These are phyloP conservation scores for Phymorhynchus buccinoides DNA, from an alignment of 1,140 invertebrate species.

Conservation along the genomic window DNA sequence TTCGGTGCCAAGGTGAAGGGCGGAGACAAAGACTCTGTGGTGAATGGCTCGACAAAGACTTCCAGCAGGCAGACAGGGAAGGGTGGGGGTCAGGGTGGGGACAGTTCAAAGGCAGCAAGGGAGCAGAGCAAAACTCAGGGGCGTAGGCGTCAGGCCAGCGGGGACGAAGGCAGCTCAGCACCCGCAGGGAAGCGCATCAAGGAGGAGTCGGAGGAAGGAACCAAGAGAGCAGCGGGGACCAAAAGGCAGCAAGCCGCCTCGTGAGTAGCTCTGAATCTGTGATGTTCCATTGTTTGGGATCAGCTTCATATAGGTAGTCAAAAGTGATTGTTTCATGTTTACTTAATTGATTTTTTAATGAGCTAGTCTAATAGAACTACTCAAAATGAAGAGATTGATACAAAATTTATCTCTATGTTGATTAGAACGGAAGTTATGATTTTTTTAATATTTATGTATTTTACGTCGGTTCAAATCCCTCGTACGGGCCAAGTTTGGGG, in stretches of 20 bases:
- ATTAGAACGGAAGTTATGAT: too few species aligned
- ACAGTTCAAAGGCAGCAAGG: conserved; percentile 29
- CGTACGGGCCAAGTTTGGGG: too few species aligned
- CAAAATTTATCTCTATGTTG: too few species aligned
- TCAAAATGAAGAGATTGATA: too few species aligned
- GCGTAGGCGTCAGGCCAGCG: conserved; percentile 22
- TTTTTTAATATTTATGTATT: too few species aligned
- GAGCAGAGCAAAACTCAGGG: conserved; percentile 6
- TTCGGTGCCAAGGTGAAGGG: conserved; percentile 39
- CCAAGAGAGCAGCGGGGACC: conserved; percentile 18
- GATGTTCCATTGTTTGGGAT: not conserved
- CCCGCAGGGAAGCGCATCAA: not conserved
- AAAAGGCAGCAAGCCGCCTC: conserved; percentile 28
- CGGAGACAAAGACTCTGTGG: conserved; percentile 41
- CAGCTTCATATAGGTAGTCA: too few species aligned
- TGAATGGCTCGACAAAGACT: conserved; percentile 43
- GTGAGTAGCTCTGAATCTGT: not conserved
- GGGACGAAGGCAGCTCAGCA: conserved; percentile 3
- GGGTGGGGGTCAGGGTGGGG: conserved; percentile 17
- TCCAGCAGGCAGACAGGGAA: conserved; percentile 26
- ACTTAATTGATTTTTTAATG: too few species aligned
- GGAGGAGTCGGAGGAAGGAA: not conserved
- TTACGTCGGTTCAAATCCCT: too few species aligned
- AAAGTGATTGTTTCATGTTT: too few species aligned
- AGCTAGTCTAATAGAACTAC: too few species aligned